Base-by-base conservation (phyloP, 2,113 vertebrate species). In the Pelobates fuscus region DNA sequence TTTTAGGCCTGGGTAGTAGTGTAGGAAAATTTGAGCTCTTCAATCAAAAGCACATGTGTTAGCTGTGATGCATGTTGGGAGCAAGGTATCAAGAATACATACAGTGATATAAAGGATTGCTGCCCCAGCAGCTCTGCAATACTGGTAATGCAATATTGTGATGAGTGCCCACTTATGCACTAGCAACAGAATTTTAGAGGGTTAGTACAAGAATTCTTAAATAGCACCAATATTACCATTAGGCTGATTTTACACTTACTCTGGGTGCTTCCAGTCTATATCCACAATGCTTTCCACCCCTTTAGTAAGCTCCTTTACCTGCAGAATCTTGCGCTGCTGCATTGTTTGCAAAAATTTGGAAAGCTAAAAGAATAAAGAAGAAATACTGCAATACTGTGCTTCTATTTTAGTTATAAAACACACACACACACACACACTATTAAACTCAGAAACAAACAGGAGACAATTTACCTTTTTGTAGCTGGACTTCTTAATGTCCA, bases 401-500 rank as follows among this genome's bases (percentile, higher is more conserved):
- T 5, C 32, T 37, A 37, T 37, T 6, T 37, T 10, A 52, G 18
- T 23, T 2, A 8, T 24, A 57, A 10, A 57, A 57, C 2, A 23
- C 24, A 12, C 24, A 57, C 8, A 57, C 21, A 11, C 2, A 12
- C 12, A 18, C 10, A 49, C 15, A 17, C 44, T 17, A 8, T 46
- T 46, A 18, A 5, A 7, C 17, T 46, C 15, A 17, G 44, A 12
- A 46, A 46, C 12, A 46, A 46, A 46, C 5, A 15, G 5, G 44
- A 49, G 5, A 60, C 61, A 66, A 44, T 86, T 77, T 86, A 98
- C 97, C 96, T 99, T 99, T 84, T 93, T 98, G 80, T 96, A 99
- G 82, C 95, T 98, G 72, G 97, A 98, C 83, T 95, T 99, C 91
- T 94, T 99, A 64, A 98, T 89, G 73, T 99, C 97, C 75, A 99